These are phyloP conservation scores for Mythimna ferrago DNA, from an alignment of 2,888 invertebrate species.

Conservation along the genomic window DNA sequence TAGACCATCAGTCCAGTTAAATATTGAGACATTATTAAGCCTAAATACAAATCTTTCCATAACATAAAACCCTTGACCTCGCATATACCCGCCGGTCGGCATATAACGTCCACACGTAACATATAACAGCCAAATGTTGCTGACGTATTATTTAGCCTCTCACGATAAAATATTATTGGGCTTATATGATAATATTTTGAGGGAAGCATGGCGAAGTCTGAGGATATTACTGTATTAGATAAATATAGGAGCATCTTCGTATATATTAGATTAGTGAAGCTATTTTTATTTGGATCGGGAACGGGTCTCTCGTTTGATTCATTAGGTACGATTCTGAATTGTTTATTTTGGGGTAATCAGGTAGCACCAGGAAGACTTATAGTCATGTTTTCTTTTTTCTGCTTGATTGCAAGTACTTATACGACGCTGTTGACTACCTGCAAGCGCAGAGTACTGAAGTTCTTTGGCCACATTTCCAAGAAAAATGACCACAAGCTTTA, in stretches of 20 bases:
- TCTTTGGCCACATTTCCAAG: too few species aligned
- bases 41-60: conserved; percentile 8
- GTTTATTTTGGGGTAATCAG: neutral
- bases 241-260: conserved; percentile 44
- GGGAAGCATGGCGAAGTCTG: conserved; percentile 31
- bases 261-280: conserved; percentile 39
- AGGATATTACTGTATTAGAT: conserved; percentile 52
- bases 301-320: conserved; percentile 10
- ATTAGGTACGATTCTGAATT: conserved; percentile 1
- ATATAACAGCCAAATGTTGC: conserved; percentile 58
- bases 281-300: conserved; percentile 10
- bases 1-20: too few species aligned
- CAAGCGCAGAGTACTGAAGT: too few species aligned
- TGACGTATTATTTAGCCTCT: conserved; percentile 51
- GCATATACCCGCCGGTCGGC: conserved; percentile 14
- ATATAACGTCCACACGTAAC: conserved; percentile 46
- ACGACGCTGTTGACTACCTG: too few species aligned
- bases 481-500: too few species aligned
- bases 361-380: too few species aligned
- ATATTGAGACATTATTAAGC: conserved; percentile 14
- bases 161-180: conserved; percentile 60
- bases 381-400: too few species aligned
- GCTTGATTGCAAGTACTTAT: too few species aligned
- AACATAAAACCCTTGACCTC: conserved; percentile 22
- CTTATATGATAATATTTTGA: conserved; percentile 61